Evolutionary conservation across 2,113 vertebrate genomes (phyloP), one percentile per base, ranked within the genome.

Genomic region (Zapornia atra): DNA sequence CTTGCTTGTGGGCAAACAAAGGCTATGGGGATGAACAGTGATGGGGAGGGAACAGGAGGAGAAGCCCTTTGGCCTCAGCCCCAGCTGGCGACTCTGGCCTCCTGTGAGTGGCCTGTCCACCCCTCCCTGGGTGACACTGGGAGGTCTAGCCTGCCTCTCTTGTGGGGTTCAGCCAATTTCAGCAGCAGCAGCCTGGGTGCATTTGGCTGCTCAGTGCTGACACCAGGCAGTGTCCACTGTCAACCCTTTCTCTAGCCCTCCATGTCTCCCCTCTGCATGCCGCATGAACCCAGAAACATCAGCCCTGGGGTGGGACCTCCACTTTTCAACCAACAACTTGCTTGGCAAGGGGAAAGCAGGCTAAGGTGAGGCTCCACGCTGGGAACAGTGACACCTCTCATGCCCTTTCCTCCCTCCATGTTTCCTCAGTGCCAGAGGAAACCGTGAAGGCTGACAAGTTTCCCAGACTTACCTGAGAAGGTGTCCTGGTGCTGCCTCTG

Each of bases 241-340:
- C 16, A 75, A 33, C 22, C 9, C 4, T 63, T 86, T 40, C 11
- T 82, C 46, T 59, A 42, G 18, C 12, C 9, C 18, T 83, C 40
- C 48, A 15, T 8, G 9, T 25, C 28, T 66, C 7, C 5, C 16
- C 28, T 51, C 46, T 78, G 40, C 18, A n/a, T 48, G 59, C 29
- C 0, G 0, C 16, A 8, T 5, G 3, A 12, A 73, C 36, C n/a
- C 56, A 82, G 56, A 42, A 82, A 40, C 15, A 79, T 31, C 59
- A 73, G 29, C 3, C 36, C 19, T 11, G 42, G 29, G 26, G 29
- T 2, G 1, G 11, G 13, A 59, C n/a, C 29, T 69, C 34, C 6
- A 9, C 11, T 40, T 59, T 64, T 53, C 7, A 24, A 16, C 16
- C 60, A 31, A 54, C 22, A 28, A 11, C 24, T 63, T 59, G 19